phyloP scores from a whole-genome alignment of 2,888 invertebrate species.

The Athalia rosae region DNA sequence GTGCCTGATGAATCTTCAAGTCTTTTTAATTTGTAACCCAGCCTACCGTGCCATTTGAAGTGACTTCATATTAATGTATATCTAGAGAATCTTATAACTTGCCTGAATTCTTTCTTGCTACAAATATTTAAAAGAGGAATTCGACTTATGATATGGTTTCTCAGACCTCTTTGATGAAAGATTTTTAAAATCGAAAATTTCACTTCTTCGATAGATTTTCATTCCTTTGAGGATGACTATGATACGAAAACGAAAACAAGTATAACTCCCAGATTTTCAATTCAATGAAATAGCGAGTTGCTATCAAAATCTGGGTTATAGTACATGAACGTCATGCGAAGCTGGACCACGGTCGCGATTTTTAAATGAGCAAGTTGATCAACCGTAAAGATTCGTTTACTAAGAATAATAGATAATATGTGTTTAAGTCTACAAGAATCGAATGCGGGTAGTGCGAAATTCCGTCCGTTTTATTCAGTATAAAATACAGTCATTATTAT shows the following conservation, averaged over 20 bases:
- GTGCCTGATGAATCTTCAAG: constrained; percentile 6
- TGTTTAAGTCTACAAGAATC: constrained; percentile 37
- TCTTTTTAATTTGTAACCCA: constrained; percentile 6
- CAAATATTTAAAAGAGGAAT: not conserved
- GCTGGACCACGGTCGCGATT: not conserved
- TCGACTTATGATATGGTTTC: not conserved
- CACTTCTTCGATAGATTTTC: not conserved
- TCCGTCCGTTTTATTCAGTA: constrained; percentile 53
- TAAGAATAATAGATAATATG: constrained; percentile 12
- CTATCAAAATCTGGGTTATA: not conserved
- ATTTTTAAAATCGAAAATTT: too few species aligned
- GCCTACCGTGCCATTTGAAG: constrained; percentile 26
- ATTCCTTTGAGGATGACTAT: not conserved
- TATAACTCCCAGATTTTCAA: not conserved
- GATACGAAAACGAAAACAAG: not conserved
- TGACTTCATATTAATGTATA: constrained; percentile 14
- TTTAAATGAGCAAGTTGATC: constrained; percentile 7
- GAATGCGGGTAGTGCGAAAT: constrained; percentile 51
- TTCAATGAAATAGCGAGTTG: not conserved
- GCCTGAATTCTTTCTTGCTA: not conserved
- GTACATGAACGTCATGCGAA: not conserved
- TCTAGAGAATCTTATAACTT: not conserved
- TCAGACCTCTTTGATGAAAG: not conserved
- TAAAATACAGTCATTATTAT: constrained; percentile 50
- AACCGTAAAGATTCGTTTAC: not conserved